Percentiles rank a stretch among this genome's conserved stretches.
Conservation (phyloP, 2,113 vertebrate genomes). For the Halichoerus grypus region DNA sequence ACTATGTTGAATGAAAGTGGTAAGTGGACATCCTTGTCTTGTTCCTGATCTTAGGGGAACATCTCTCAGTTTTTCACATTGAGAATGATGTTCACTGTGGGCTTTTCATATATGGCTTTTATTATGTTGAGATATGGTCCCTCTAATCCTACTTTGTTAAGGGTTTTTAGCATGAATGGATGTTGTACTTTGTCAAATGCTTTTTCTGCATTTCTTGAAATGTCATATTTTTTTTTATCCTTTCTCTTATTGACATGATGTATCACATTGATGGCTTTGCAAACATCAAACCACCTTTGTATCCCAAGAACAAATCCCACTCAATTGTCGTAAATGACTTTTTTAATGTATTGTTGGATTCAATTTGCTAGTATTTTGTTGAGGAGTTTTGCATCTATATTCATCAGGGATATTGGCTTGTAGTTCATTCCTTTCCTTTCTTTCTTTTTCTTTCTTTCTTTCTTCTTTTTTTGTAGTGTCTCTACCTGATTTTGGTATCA, state of each 20-base stretch:
- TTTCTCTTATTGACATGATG: neutral
- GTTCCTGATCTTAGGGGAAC: too few relatives aligned
- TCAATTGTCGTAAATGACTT: neutral
- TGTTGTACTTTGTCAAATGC: neutral
- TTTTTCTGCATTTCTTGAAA: neutral
- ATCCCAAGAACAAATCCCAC: neutral
- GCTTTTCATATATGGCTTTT: neutral
- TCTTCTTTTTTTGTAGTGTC: neutral
- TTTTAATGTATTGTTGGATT: neutral
- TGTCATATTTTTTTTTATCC: neutral
- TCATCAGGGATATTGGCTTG: neutral
- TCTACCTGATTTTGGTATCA: neutral
- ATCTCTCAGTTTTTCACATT: too few relatives aligned
- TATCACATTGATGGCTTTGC: neutral
- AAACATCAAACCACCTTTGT: neutral
- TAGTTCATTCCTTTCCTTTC: neutral
- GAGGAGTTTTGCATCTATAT: neutral
- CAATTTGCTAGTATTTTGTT: neutral
- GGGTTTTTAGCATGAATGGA: neutral
- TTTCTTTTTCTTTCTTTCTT: too few relatives aligned
- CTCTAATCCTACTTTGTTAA: neutral
- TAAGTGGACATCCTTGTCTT: too few relatives aligned
- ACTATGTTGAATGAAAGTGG: too few relatives aligned
- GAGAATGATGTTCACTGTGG: neutral
- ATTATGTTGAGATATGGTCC: neutral